Base-by-base conservation (phyloP, 1,140 invertebrate genomes). In the Penaeus chinensis region DNA sequence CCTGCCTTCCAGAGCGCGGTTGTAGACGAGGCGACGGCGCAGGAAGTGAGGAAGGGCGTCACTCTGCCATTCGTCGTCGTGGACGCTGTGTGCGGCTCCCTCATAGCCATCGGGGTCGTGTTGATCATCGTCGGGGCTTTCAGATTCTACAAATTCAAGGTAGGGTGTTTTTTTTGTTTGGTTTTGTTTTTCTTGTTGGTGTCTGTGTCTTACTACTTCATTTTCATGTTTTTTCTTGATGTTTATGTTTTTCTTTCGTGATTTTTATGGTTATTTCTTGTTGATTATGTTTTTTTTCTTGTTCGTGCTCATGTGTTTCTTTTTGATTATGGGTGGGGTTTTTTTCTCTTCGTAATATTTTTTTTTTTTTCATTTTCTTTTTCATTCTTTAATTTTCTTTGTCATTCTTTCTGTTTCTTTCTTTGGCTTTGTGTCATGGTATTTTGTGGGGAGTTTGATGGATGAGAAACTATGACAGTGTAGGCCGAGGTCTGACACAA, bases 1-100 rank as follows among this genome's bases (percentile, higher is more conserved):
- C n/a, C 66, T 71, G 66, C n/a, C 10, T 71, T 66, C n/a, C 78
- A 86, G 85, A 86, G 78, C 24, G 85, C 85, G 11, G 11, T 27
- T 10, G 60, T 86, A 47, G 61, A 86, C 37, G 63, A 22, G 4
- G 42, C 47, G 18, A 32, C 20, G 3, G 60, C 85, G 0, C n/a
- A 27, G n/a, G 78, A 69, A 8, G 77, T 86, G 7, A 27, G 20
- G 3, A 86, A 86, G 20, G 85, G 62, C 0, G 47, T 86, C 7
- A 24, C 20, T n/a, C 3, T 81, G 16, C 85, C 85, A 3, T 86
- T 86, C 27, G 60, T 74, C 11, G 69, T 86, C 3, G 85, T 86
- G 22, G 74, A 86, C 22, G 85, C 85, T 37, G 71, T 86, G 2
- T 86, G 85, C 66, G 85, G 85, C 1, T 37, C 24, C 3, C 62